Conservation (phyloP, 2,888 invertebrate species). For the Holacanthella duospinosa region DNA sequence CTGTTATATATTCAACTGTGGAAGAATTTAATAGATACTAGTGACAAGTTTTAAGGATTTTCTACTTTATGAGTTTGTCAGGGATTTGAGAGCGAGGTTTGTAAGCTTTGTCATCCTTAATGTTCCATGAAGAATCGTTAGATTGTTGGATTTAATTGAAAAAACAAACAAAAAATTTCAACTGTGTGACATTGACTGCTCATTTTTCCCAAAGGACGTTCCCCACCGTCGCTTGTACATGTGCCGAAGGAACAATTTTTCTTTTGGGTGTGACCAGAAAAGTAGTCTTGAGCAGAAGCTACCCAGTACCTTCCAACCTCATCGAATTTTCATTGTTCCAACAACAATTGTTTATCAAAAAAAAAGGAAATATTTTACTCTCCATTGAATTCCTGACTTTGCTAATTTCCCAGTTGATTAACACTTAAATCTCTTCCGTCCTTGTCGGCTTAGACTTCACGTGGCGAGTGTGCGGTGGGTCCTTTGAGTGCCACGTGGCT, state of each 20-base stretch:
- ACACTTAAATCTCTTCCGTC: slow-evolving; percentile 21
- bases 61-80: not conserved
- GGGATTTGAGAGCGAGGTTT: not conserved
- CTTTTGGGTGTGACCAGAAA: not conserved
- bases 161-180: too few relatives aligned
- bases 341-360: too few relatives aligned
- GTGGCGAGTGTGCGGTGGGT: not conserved
- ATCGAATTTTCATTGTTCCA: too few relatives aligned
- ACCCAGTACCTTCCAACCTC: not conserved
- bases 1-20: not conserved
- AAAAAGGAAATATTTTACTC: not conserved
- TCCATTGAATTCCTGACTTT: slow-evolving; percentile 5
- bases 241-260: not conserved
- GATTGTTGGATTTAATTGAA: too few relatives aligned
- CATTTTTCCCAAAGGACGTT: too few relatives aligned
- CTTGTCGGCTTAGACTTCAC: slow-evolving; percentile 12
- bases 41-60: not conserved
- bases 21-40: too few relatives aligned
- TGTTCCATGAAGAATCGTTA: too few relatives aligned
- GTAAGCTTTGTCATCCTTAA: too few relatives aligned
- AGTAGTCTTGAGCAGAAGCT: too few relatives aligned
- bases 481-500: not conserved
- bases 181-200: too few relatives aligned
- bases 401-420: slow-evolving; percentile 27
- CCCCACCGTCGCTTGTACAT: not conserved